Base-by-base conservation (phyloP, 2,797 vertebrate species). In the Phalanger gymnotis region DNA sequence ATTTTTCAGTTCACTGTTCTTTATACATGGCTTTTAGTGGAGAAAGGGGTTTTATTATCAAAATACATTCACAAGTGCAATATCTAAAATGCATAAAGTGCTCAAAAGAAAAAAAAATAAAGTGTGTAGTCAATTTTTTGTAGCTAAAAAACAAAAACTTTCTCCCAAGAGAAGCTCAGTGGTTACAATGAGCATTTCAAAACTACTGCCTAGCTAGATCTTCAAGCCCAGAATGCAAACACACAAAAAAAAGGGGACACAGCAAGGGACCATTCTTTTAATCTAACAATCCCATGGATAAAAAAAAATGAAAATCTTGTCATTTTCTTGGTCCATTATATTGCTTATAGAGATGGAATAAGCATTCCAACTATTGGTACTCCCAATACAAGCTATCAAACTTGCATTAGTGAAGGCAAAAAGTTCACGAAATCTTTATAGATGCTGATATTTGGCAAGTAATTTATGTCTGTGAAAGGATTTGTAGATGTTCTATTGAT, bases 41-140 rank as follows among this genome's bases (percentile, higher is more conserved):
- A 94, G n/a, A 89, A 73, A 91, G 57, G 56, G 56, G 91, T 93
- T 92, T 53, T 90, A 53, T 54, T 97, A 93, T 92, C 96, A 95
- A 94, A 93, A 92, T 96, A 96, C 55, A 95, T 91, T 96, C 52
- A 55, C 91, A 95, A 97, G 96, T 96, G 87, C 66, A 91, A 90
- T 0, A 94, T 92, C 53, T 94, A 91, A 94, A 96, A 95, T 90
- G 92, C 91, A 96, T 96, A 97, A 97, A 97, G 90, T 96, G 96
- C 95, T 96, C 53, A 95, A 97, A 52, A 96, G 87, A 96, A 94
- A 92, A 94, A 91, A 61, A 92, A 54, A 47, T 1, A 22, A 47
- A 87, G 40, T 81, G 40, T 81, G 22, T 87, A 47, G 73, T 87
- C 40, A 51, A 87, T 87, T 87, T 40, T 87, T 87, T 51, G 25